Percentiles rank a stretch among this genome's conserved stretches.
Evolutionary conservation across 2,797 vertebrate genomes (phyloP).

Genomic region (Fratercula arctica): DNA sequence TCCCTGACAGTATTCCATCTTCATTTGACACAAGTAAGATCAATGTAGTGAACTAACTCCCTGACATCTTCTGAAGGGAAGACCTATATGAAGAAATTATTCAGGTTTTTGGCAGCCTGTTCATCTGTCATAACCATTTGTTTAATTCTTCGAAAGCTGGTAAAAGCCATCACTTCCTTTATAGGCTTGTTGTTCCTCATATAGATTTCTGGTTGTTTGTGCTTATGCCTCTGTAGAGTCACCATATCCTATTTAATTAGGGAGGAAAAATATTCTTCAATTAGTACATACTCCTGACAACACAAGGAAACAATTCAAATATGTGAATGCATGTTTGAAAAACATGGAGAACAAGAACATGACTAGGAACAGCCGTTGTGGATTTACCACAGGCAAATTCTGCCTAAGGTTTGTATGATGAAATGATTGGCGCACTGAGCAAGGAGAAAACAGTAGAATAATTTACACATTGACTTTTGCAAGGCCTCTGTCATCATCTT

Average conservation of each 20-base stretch:
- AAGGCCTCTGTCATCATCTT: neutral
- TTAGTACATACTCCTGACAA: neutral
- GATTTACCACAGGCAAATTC: neutral
- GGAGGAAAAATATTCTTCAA: neutral
- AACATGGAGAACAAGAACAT: neutral
- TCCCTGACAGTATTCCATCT: neutral
- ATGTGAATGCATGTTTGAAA: neutral
- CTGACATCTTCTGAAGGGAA: neutral
- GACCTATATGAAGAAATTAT: neutral
- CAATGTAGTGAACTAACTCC: neutral
- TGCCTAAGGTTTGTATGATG: neutral
- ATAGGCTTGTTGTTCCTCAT: neutral
- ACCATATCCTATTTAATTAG: neutral
- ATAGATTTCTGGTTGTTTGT: neutral
- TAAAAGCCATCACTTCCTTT: neutral
- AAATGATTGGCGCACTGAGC: neutral
- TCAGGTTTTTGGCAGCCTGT: neutral
- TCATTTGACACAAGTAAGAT: neutral
- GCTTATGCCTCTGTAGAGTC: neutral
- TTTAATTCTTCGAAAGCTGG: neutral
- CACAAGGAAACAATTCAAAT: slow-evolving; percentile 19
- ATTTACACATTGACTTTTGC: neutral
- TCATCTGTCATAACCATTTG: neutral
- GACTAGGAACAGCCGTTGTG: neutral
- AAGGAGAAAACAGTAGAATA: neutral